Conservation (phyloP, 2,797 vertebrate genomes). For the Pangasius krempfi region DNA sequence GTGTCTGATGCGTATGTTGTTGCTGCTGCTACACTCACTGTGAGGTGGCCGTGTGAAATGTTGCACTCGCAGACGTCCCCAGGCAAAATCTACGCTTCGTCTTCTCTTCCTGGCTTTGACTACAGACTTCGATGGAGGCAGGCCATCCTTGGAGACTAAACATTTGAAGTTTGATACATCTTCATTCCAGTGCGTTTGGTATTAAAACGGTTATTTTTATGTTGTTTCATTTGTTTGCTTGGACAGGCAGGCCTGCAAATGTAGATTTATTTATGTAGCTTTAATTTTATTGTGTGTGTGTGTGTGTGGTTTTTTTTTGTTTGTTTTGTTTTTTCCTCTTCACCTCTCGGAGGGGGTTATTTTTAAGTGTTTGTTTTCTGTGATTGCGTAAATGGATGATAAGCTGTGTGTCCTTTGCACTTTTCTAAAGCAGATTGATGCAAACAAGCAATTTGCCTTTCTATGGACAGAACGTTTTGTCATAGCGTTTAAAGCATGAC, state of each 20-base stretch:
- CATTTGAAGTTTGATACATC: not conserved
- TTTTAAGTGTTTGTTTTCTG: slow-evolving; percentile 62
- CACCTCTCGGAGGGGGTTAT: slow-evolving; percentile 10
- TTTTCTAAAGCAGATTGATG: slow-evolving; percentile 72
- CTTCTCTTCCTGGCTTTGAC: slow-evolving; percentile 20
- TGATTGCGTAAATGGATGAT: slow-evolving; percentile 61
- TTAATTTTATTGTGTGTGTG: slow-evolving; percentile 48
- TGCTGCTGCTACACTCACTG: slow-evolving; percentile 36
- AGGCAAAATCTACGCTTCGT: slow-evolving; percentile 47
- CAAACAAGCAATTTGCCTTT: slow-evolving; percentile 70
- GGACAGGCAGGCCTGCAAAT: slow-evolving; percentile 82
- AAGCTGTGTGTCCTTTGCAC: slow-evolving; percentile 74
- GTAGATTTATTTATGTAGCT: slow-evolving; percentile 74
- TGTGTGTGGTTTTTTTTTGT: too few species aligned
- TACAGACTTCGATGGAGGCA: not conserved
- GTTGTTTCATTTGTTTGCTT: slow-evolving; percentile 66
- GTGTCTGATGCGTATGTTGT: not conserved
- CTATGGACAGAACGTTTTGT: slow-evolving; percentile 60
- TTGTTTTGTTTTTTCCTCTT: slow-evolving; percentile 19
- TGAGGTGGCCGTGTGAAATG: slow-evolving; percentile 34
- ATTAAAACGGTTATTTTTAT: slow-evolving; percentile 47
- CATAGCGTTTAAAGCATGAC: slow-evolving; percentile 43
- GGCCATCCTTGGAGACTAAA: slow-evolving; percentile 14
- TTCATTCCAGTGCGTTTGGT: slow-evolving; percentile 68
- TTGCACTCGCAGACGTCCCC: slow-evolving; percentile 22